Evolutionary conservation across 2,113 vertebrate species (phyloP), one percentile per base, ranked within the genome.

Genomic region (Theristicus caerulescens): DNA sequence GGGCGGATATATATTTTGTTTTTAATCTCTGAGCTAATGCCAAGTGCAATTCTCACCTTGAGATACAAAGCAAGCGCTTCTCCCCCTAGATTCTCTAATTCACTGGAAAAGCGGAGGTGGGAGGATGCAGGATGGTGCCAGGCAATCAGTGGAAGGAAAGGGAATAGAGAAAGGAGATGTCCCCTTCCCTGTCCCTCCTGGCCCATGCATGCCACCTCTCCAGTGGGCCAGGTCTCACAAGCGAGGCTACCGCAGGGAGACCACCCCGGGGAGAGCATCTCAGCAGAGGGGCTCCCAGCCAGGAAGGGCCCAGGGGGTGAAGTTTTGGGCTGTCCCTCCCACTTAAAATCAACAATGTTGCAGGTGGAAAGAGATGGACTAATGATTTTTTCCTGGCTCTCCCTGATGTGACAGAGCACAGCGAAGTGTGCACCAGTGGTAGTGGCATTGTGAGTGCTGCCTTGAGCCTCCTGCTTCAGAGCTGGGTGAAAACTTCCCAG

Each of bases 401-500:
- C 55, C 5, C 24, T 64, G 54, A 22, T 22, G 36, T 38, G 61
- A 44, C 1, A 1, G 47, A 31, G 31, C 49, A 17, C 29, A 61
- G 24, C 1, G 0, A n/a, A 65, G 25, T 0, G 0, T 7, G 14
- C 52, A 79, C 1, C 29, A 32, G 32, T 1, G 3, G 13, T 20
- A 22, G 59, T 34, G 20, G n/a, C 61, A 38, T 16, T 38, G 22
- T 1, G 1, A 44, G 36, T 7, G 13, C 38, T 71, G 34, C 22
- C 38, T 36, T 24, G 3, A 52, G 17, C 16, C 18, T 8, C 9
- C 34, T 59, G 51, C 52, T 86, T 71, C 55, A 49, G 47, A 88
- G 25, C 36, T 24, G 36, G 27, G 15, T 0, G 1, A 81, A 82
- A 65, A 25, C 25, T n/a, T 76, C 58, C 83, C 24, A n/a, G 49